These are phyloP conservation scores for Pao palembangensis DNA, from an alignment of 2,113 vertebrate genomes.

Conservation along the genomic window DNA sequence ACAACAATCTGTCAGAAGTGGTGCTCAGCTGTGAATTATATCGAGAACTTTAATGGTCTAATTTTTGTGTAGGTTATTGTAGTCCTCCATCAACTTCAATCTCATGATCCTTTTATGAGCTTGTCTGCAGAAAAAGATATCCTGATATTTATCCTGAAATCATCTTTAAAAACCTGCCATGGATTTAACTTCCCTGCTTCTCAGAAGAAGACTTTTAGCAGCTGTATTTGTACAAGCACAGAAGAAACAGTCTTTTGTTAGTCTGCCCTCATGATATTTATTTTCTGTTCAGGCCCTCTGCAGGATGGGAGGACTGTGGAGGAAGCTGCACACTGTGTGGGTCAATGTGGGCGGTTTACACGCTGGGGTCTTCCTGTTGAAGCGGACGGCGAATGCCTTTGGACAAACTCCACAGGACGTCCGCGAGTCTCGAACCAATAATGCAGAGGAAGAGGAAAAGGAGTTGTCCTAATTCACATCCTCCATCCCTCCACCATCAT, in stretches of 20 bases:
- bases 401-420: constrained; percentile 71
- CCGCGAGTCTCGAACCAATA: constrained; percentile 48
- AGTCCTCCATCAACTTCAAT: background rate
- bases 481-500: background rate
- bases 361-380: constrained; percentile 91
- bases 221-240: constrained; percentile 26
- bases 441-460: constrained; percentile 17
- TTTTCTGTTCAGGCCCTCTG: constrained; percentile 80
- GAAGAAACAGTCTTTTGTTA: constrained; percentile 39
- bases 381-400: constrained; percentile 74
- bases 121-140: background rate
- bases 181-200: background rate
- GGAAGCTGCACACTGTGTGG: constrained; percentile 87
- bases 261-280: constrained; percentile 30
- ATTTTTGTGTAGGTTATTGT: background rate
- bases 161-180: constrained; percentile 5
- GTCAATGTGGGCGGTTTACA: constrained; percentile 95
- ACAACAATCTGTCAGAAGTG: too few species aligned
- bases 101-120: background rate
- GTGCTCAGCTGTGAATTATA: too few species aligned
- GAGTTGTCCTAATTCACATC: constrained; percentile 24
- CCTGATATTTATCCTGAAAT: background rate
- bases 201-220: constrained; percentile 5
- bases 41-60: too few species aligned
- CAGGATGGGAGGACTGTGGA: constrained; percentile 87